Evolutionary conservation across 2,888 invertebrate genomes (phyloP).

Genomic region (Tricholauxania praeusta): DNA sequence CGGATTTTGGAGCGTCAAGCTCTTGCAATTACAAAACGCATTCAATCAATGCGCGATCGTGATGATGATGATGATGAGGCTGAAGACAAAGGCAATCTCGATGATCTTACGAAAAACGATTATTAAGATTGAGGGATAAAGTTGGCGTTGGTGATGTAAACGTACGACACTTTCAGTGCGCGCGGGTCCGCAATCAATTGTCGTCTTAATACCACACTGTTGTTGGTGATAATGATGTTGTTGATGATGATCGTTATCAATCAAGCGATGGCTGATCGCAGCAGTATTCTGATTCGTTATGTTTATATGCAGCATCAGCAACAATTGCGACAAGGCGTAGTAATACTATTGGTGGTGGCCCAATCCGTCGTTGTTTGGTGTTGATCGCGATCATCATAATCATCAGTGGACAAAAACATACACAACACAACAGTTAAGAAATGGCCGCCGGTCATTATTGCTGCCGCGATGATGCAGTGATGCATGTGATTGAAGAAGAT

Average conservation of each 20-base stretch:
- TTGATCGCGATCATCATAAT: slow-evolving; percentile 13
- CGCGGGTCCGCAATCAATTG: neutral
- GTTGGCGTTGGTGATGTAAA: neutral
- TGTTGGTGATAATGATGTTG: neutral
- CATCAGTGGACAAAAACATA: slow-evolving; percentile 27
- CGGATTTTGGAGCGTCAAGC: slow-evolving; percentile 34
- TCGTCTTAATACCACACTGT: neutral
- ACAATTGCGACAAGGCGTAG: neutral
- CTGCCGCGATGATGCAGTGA: neutral
- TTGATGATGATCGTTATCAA: slow-evolving; percentile 12
- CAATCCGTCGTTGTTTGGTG: neutral
- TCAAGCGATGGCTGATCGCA: neutral
- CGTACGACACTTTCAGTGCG: neutral
- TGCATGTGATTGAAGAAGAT: slow-evolving; percentile 9
- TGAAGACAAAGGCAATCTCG: neutral
- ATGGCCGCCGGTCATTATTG: slow-evolving; percentile 17
- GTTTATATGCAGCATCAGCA: neutral
- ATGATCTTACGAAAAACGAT: neutral
- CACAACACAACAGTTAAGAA: slow-evolving; percentile 23
- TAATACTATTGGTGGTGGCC: neutral
- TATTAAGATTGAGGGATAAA: neutral
- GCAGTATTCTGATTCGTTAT: slow-evolving; percentile 4
- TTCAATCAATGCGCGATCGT: slow-evolving; percentile 18
- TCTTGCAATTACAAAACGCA: slow-evolving; percentile 30
- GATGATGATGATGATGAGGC: neutral